A percentile compares a stretch with the other conserved stretches of the same genome.
Evolutionary conservation across 1,140 invertebrate genomes (phyloP).

Genomic region (Phthorimaea operculella): DNA sequence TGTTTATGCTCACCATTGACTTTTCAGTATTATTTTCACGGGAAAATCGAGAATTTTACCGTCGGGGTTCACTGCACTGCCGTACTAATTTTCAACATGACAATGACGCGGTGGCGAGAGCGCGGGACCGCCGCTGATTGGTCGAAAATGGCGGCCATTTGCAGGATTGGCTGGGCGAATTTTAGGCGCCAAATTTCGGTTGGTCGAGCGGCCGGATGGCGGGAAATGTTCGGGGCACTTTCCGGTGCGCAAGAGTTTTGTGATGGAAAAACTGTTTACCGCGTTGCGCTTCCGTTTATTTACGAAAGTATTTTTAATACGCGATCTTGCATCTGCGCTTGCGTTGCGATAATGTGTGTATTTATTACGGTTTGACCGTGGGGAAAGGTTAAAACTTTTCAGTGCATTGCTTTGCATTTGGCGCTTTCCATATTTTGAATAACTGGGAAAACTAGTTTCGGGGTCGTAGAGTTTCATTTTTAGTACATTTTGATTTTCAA

Average conservation of each 20-base stretch:
- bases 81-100: conserved; percentile 66
- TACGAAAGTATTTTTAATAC: conserved; percentile 3
- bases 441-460: too few species aligned
- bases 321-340: too few species aligned
- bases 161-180: conserved; percentile 42
- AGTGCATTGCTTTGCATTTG: too few species aligned
- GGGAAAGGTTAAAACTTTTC: too few species aligned
- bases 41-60: conserved; percentile 57
- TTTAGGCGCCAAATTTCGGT: conserved; percentile 67
- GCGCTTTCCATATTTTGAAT: too few species aligned
- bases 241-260: conserved; percentile 56
- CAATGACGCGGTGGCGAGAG: conserved; percentile 62
- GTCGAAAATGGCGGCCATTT: conserved; percentile 59
- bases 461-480: too few species aligned
- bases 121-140: conserved; percentile 56
- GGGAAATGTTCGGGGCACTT: conserved; percentile 57
- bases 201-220: conserved; percentile 62
- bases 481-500: neutral
- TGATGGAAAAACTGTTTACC: conserved; percentile 59
- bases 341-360: too few species aligned
- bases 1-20: neutral
- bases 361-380: too few species aligned
- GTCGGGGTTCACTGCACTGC: conserved; percentile 63
- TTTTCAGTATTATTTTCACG: conserved; percentile 20
- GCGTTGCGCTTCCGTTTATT: conserved; percentile 44